Percentiles rank a stretch among this genome's conserved stretches.
Evolutionary conservation across 2,797 vertebrate genomes (phyloP).

Genomic region (Limnodromus scolopaceus): DNA sequence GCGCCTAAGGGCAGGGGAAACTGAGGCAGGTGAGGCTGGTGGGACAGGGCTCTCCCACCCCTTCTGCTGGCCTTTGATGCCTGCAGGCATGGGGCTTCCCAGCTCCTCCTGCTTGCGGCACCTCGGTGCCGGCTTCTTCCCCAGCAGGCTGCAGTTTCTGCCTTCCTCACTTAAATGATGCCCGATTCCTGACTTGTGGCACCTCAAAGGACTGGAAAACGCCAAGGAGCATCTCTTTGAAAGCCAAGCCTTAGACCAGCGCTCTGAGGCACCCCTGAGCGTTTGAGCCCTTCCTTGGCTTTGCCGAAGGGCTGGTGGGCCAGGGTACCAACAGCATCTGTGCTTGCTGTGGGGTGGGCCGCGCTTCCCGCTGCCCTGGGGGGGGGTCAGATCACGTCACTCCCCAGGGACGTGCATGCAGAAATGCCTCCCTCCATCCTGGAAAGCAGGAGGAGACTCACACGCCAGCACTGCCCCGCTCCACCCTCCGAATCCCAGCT

Average conservation of each 20-base stretch:
- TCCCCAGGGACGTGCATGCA: fast-evolving
- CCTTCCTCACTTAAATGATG: background rate
- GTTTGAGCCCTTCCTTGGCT: background rate
- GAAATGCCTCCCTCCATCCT: background rate
- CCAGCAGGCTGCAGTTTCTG: background rate
- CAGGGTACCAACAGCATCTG: background rate
- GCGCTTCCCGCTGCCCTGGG: background rate
- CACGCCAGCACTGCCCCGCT: fast-evolving
- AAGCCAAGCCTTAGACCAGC: background rate
- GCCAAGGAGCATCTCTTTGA: background rate
- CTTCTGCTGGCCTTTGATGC: background rate
- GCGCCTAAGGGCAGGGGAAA: fast-evolving
- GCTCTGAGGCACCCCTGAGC: background rate
- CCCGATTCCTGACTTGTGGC: background rate
- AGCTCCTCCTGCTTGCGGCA: background rate
- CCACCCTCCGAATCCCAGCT: background rate
- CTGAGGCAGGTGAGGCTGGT: background rate
- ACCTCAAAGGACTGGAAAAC: background rate
- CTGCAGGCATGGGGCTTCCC: background rate
- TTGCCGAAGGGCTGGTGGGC: fast-evolving
- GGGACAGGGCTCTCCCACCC: background rate
- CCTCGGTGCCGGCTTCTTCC: background rate
- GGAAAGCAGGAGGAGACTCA: background rate
- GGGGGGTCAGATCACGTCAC: fast-evolving
- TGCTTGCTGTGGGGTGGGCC: too few relatives aligned